Evolutionary conservation across 2,797 vertebrate species (phyloP).

Genomic region (Poecilia gillii): DNA sequence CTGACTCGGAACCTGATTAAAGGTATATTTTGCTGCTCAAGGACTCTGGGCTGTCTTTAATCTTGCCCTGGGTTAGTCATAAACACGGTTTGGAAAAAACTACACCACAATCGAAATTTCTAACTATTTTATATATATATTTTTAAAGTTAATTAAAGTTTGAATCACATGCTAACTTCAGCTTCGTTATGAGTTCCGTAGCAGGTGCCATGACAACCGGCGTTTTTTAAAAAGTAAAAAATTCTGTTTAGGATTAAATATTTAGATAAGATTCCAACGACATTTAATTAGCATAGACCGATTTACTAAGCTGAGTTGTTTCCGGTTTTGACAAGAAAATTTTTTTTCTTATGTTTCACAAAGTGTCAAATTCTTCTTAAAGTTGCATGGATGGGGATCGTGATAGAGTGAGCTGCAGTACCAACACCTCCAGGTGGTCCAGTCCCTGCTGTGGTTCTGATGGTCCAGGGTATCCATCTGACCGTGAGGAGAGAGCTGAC

Average conservation of each 20-base stretch:
- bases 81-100: not conserved
- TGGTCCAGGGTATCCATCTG: not conserved
- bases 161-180: not conserved
- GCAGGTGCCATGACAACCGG: not conserved
- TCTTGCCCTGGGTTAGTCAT: not conserved
- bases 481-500: conserved; percentile 30
- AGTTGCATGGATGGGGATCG: not conserved
- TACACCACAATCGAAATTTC: not conserved
- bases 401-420: conserved; percentile 14
- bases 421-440: conserved; percentile 27
- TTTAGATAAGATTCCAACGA: not conserved
- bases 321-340: not conserved
- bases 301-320: not conserved
- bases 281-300: not conserved
- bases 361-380: not conserved
- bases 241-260: not conserved
- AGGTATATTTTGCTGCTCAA: not conserved
- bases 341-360: not conserved
- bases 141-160: not conserved
- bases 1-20: not conserved
- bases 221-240: not conserved
- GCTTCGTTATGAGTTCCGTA: not conserved
- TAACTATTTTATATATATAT: not conserved
- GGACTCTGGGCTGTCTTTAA: not conserved
- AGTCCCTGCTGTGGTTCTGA: conserved; percentile 1